phyloP scores from a whole-genome alignment of 2,888 invertebrate genomes.

The Diaphora mendica region DNA sequence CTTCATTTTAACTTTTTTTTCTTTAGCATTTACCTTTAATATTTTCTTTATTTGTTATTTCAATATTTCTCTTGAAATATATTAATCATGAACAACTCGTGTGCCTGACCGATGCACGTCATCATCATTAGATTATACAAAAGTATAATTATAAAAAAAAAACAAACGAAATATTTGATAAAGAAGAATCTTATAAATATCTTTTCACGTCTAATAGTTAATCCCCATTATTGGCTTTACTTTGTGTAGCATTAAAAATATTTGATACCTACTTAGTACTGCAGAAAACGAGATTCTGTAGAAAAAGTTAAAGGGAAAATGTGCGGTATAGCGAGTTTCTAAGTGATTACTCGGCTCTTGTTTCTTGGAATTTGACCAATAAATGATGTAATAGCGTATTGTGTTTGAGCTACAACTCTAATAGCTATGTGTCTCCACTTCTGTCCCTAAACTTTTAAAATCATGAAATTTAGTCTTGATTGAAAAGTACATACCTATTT shows the following conservation, averaged over 20 bases:
- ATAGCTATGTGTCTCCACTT: background rate
- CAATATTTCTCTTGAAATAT: too few species aligned
- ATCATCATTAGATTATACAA: too few species aligned
- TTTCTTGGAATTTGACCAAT: constrained; percentile 13
- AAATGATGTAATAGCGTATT: background rate
- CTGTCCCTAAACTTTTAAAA: background rate
- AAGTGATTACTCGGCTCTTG: constrained; percentile 35
- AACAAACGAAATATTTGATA: background rate
- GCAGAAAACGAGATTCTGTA: background rate
- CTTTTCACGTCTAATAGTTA: background rate
- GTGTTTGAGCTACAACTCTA: background rate
- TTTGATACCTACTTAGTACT: background rate
- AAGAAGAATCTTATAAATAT: background rate
- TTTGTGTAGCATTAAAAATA: background rate
- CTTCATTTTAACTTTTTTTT: too few species aligned
- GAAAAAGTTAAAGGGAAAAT: constrained; percentile 26
- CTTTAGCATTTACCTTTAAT: too few species aligned
- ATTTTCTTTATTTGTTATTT: background rate
- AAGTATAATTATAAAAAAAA: too few species aligned
- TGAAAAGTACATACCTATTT: too few species aligned
- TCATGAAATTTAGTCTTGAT: background rate
- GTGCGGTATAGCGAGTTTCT: constrained; percentile 23
- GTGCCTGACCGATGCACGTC: background rate
- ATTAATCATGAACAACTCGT: background rate
- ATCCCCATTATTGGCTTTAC: background rate